Evolutionary conservation across 2,888 invertebrate species (phyloP).

Genomic region (Meandrusa payeni): DNA sequence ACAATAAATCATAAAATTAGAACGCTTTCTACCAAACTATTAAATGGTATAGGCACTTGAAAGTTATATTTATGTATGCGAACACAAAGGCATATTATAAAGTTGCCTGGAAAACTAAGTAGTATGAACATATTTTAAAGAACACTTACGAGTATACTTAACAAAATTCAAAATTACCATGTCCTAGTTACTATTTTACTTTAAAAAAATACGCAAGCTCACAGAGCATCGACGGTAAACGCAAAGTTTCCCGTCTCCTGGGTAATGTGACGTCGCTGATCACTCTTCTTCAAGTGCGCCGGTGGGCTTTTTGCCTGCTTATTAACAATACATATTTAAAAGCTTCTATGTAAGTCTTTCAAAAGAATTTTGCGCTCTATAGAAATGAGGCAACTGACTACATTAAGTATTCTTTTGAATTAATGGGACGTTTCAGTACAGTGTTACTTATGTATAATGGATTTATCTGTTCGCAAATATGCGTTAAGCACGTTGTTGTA

Average conservation of each 20-base stretch:
- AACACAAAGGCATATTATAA: too few relatives aligned
- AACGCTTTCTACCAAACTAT: too few relatives aligned
- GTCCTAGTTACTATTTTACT: neutral
- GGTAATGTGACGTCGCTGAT: constrained; percentile 17
- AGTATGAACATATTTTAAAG: too few relatives aligned
- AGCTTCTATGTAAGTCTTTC: constrained; percentile 20
- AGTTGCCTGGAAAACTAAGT: too few relatives aligned
- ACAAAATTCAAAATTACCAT: neutral
- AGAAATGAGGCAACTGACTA: constrained; percentile 23
- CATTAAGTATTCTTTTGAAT: constrained; percentile 24
- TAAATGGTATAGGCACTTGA: too few relatives aligned
- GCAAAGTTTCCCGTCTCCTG: constrained; percentile 11
- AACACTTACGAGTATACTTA: too few relatives aligned
- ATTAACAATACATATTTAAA: constrained; percentile 26
- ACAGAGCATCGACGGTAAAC: constrained; percentile 1
- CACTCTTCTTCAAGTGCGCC: constrained; percentile 20
- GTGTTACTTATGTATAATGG: constrained; percentile 5
- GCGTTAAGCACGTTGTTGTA: neutral
- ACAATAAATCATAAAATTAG: too few relatives aligned
- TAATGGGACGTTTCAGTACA: constrained; percentile 13
- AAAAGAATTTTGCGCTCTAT: constrained; percentile 24
- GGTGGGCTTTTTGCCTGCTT: constrained; percentile 23
- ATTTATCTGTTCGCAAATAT: constrained; percentile 3
- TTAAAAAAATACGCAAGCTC: neutral
- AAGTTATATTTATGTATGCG: too few relatives aligned